Conservation (phyloP, 2,113 vertebrate genomes). For the Boulengeromyrus knoepffleri region DNA sequence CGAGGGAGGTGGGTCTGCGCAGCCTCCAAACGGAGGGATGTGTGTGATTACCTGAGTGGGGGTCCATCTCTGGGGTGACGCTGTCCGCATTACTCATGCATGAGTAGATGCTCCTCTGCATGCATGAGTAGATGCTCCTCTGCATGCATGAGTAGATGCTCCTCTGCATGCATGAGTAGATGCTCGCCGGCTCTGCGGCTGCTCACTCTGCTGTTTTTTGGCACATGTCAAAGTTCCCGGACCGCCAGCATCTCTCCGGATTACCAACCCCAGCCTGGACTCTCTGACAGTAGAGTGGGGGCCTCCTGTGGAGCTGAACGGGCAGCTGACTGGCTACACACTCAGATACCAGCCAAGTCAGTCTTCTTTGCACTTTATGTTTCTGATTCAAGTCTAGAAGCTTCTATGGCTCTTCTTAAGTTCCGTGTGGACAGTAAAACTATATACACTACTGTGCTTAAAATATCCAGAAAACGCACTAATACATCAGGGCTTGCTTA, state of each 20-base stretch:
- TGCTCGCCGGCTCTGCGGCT: neutral
- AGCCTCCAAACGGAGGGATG: neutral
- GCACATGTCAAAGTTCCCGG: slow-evolving; percentile 68
- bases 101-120: too few species aligned
- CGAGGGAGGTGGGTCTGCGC: slow-evolving; percentile 76
- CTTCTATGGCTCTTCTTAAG: neutral
- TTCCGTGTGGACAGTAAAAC: neutral
- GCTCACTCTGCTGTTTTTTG: neutral
- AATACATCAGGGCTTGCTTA: neutral
- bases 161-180: neutral
- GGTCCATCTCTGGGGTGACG: neutral
- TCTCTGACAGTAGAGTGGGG: slow-evolving; percentile 84
- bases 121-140: too few species aligned
- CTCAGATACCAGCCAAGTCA: slow-evolving; percentile 87
- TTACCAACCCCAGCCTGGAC: slow-evolving; percentile 68
- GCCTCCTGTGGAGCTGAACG: slow-evolving; percentile 74
- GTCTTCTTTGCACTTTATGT: slow-evolving; percentile 19
- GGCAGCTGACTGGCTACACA: slow-evolving; percentile 76
- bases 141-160: too few species aligned
- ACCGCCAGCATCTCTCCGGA: slow-evolving; percentile 71
- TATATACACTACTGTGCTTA: neutral
- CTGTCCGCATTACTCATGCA: neutral
- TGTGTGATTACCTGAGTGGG: neutral
- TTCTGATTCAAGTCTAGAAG: neutral
- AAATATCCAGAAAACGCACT: neutral